phyloP scores from a whole-genome alignment of 2,113 vertebrate species.

The Atractosteus spatula region DNA sequence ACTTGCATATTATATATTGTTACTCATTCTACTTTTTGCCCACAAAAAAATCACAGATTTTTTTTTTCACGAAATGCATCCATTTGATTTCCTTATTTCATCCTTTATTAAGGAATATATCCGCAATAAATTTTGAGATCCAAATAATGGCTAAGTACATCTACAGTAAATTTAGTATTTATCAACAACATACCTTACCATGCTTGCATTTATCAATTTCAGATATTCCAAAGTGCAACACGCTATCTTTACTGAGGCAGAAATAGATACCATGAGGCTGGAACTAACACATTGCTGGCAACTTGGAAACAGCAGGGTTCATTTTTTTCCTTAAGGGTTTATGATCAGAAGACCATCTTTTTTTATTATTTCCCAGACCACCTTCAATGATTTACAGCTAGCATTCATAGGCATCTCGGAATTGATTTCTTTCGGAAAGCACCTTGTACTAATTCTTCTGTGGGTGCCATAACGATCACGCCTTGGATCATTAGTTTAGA shows the following conservation, averaged over 20 bases:
- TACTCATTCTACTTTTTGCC: conserved; percentile 30
- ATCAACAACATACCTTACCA: no score
- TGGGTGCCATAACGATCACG: conserved; percentile 65
- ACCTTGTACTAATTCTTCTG: conserved; percentile 59
- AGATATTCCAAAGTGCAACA: conserved; percentile 34
- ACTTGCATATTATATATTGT: background rate
- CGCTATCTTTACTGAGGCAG: conserved; percentile 41
- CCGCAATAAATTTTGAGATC: conserved; percentile 38
- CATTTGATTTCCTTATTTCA: conserved; percentile 23
- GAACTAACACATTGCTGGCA: conserved; percentile 51
- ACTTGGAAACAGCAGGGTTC: conserved; percentile 39
- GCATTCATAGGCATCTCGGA: conserved; percentile 53
- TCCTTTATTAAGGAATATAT: conserved; percentile 53
- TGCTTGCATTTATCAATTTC: conserved; percentile 47
- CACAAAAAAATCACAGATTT: background rate
- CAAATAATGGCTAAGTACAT: no score
- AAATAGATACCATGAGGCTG: conserved; percentile 39
- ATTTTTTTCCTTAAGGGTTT: conserved; percentile 51
- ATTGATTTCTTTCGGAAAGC: conserved; percentile 66
- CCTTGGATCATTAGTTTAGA: conserved; percentile 70
- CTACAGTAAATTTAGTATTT: no score
- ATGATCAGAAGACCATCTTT: conserved; percentile 47
- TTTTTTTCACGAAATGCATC: no score
- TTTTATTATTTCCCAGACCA: conserved; percentile 29
- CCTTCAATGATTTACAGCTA: conserved; percentile 56